Evolutionary conservation across 2,888 invertebrate species (phyloP), one percentile per base, ranked within the genome.

Genomic region (Drosophila nigritarsus): DNA sequence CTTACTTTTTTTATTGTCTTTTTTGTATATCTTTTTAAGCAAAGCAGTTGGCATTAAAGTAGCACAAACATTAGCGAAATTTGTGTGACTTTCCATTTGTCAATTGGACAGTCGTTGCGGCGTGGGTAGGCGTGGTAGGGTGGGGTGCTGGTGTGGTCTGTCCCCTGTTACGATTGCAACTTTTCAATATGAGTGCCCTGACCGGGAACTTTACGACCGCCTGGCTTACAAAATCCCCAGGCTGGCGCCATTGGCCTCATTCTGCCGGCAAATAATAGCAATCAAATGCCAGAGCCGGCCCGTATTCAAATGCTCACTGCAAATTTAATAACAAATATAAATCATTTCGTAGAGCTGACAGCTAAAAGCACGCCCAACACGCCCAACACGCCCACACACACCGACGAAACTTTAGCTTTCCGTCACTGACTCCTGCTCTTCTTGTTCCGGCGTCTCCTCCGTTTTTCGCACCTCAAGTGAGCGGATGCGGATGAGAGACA

Each of bases 251-350:
- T 65, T 72, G 83, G 79, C 87, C 87, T 66, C 73, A 58, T 75
- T 67, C 83, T 84, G 85, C 87, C 76, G 66, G 70, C 87, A 87
- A 87, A 83, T 87, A 83, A 83, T 82, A 65, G 82, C 87, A 87
- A 83, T 87, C 87, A 83, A 85, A 80, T 73, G 73, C 66, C 77
- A 69, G 64, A 53, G 59, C 53, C 45, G 27, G 4, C 45, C 53
- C 27, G 75, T 75, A 85, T 85, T 85, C 87, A 89, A 86, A 86
- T 89, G 82, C 75, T 74, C n/a, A 77, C 75, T 82, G 79, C 85
- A 87, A 89, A 86, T 86, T 89, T 86, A 89, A 86, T 86, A 89
- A 89, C 82, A 84, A 85, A 84, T 84, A 86, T 86, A 86, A 86
- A 86, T 86, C 85, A 86, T 89, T 89, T 89, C 54, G n/a, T 50